Evolutionary conservation across 2,113 vertebrate genomes (phyloP).

Genomic region (Theropithecus gelada): DNA sequence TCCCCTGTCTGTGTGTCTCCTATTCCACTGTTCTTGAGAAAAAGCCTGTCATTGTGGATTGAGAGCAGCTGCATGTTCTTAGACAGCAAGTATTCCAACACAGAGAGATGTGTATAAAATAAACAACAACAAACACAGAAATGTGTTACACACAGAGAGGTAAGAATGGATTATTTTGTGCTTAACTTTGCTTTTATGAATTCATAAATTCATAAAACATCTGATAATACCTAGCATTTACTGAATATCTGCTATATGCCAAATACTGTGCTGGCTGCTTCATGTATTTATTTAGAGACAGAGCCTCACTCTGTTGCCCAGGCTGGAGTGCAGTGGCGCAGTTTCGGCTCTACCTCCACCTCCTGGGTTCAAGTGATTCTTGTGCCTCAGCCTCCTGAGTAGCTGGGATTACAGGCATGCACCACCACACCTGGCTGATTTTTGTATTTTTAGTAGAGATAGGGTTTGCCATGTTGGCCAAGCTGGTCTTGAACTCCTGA

Average conservation of each 20-base stretch:
- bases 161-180: not conserved
- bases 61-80: not conserved
- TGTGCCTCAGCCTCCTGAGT: too few relatives aligned
- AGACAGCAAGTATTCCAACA: not conserved
- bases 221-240: not conserved
- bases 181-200: not conserved
- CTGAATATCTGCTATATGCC: not conserved
- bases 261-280: not conserved
- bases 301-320: too few relatives aligned
- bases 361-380: too few relatives aligned
- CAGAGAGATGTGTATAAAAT: not conserved
- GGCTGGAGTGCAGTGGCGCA: too few relatives aligned
- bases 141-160: not conserved
- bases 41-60: not conserved
- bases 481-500: too few relatives aligned
- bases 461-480: too few relatives aligned
- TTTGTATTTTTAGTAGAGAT: too few relatives aligned
- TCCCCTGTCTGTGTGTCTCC: not conserved
- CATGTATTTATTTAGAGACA: not conserved
- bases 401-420: too few relatives aligned
- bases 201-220: not conserved
- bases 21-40: not conserved
- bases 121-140: not conserved
- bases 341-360: too few relatives aligned
- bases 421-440: too few relatives aligned